These are phyloP conservation scores for Drosophila quadrilineata DNA, from an alignment of 1,140 invertebrate genomes.

Conservation along the genomic window DNA sequence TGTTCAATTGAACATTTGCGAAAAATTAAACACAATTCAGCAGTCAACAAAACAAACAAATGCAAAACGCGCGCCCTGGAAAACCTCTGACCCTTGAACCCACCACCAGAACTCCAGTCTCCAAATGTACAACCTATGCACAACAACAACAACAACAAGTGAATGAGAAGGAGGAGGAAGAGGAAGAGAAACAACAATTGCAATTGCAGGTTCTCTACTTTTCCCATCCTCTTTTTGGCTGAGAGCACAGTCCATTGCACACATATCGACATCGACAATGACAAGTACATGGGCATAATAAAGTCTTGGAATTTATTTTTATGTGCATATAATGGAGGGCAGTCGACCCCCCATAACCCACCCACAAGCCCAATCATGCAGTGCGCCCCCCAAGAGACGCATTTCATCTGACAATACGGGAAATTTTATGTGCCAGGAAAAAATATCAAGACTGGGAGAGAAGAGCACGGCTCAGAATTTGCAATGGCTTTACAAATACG, in stretches of 20 bases:
- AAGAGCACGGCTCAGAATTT: neutral
- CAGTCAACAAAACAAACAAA: slow-evolving; percentile 42
- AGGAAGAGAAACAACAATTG: slow-evolving; percentile 44
- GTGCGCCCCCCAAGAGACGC: slow-evolving; percentile 60
- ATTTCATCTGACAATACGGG: slow-evolving; percentile 61
- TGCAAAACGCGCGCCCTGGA: slow-evolving; percentile 36
- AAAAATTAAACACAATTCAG: slow-evolving; percentile 65
- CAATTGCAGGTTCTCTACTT: slow-evolving; percentile 40
- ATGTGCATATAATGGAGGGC: slow-evolving; percentile 74
- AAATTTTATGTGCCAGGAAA: slow-evolving; percentile 54
- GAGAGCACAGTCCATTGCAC: slow-evolving; percentile 67
- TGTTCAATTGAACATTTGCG: slow-evolving; percentile 72
- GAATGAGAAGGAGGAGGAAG: too few species aligned
- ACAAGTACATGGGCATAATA: slow-evolving; percentile 77
- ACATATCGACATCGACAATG: slow-evolving; percentile 58
- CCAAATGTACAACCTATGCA: too few species aligned
- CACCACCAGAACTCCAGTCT: too few species aligned
- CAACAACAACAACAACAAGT: neutral
- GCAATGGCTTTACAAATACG: slow-evolving; percentile 29
- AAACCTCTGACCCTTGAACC: neutral
- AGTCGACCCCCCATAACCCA: slow-evolving; percentile 18
- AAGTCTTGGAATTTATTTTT: slow-evolving; percentile 80
- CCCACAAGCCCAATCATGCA: slow-evolving; percentile 31
- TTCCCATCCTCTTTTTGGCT: slow-evolving; percentile 4
- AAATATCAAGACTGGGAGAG: slow-evolving; percentile 34